phyloP scores from a whole-genome alignment of 2,113 vertebrate species.

The Halcyon senegalensis region DNA sequence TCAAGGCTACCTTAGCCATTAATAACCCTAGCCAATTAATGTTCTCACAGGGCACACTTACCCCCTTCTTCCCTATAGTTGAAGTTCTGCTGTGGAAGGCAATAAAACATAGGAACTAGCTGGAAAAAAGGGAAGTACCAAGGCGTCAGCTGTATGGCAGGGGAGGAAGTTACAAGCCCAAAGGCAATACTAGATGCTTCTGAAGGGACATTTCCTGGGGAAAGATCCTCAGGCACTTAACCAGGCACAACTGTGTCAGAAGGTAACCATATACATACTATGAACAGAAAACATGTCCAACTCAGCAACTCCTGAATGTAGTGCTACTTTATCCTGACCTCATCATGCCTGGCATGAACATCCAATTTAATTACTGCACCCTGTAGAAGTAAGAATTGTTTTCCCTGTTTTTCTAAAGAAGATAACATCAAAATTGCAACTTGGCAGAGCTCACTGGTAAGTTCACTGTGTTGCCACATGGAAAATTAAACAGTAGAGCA shows the following conservation, averaged over 20 bases:
- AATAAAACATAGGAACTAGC: neutral
- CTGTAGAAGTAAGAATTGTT: conserved; percentile 41
- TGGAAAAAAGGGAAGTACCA: neutral
- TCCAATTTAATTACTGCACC: conserved; percentile 35
- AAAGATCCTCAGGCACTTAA: neutral
- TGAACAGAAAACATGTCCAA: conserved; percentile 2
- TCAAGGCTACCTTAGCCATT: neutral
- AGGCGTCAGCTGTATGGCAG: neutral
- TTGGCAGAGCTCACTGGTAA: conserved; percentile 36
- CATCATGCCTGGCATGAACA: neutral
- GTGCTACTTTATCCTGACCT: neutral
- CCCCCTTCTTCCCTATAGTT: neutral
- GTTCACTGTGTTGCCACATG: conserved; percentile 35
- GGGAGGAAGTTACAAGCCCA: neutral
- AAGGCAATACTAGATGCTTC: neutral
- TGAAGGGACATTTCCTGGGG: neutral
- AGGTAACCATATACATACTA: neutral
- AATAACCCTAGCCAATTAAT: neutral
- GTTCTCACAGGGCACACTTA: accelerated
- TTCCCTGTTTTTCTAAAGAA: conserved; percentile 53
- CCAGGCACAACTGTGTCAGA: neutral
- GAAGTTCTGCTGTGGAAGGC: neutral
- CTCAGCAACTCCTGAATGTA: neutral
- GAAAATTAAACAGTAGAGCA: conserved; percentile 41
- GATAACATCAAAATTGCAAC: conserved; percentile 60